Evolutionary conservation across 2,113 vertebrate genomes (phyloP).

Genomic region (Phoxinus phoxinus): DNA sequence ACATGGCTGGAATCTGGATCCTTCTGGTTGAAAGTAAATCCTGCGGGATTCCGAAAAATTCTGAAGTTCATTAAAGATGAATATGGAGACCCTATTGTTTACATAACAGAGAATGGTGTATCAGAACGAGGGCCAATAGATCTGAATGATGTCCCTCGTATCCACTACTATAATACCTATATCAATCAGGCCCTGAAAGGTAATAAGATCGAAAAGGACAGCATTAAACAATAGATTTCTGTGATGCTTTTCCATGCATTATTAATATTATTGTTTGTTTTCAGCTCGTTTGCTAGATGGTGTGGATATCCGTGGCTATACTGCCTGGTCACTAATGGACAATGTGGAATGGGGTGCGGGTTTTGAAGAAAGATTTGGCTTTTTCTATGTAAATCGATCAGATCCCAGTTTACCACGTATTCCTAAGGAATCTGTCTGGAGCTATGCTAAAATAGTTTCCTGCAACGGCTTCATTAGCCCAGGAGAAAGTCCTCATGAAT

Average conservation of each 20-base stretch:
- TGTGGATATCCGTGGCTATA: constrained; percentile 88
- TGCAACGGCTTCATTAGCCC: constrained; percentile 94
- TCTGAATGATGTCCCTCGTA: constrained; percentile 83
- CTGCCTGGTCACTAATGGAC: constrained; percentile 90
- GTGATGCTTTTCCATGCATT: neutral
- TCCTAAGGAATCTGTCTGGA: constrained; percentile 81
- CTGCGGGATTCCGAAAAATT: constrained; percentile 87
- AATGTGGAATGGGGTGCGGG: constrained; percentile 94
- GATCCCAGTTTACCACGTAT: constrained; percentile 79
- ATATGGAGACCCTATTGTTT: constrained; percentile 87
- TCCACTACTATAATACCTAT: constrained; percentile 83
- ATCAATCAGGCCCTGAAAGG: constrained; percentile 92
- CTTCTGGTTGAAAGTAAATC: constrained; percentile 88
- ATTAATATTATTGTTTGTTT: neutral
- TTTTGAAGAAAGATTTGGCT: constrained; percentile 86
- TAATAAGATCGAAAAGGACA: constrained; percentile 55
- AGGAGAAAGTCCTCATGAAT: constrained; percentile 77
- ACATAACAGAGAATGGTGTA: constrained; percentile 91
- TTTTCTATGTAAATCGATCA: constrained; percentile 84
- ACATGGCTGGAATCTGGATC: constrained; percentile 88
- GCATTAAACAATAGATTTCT: neutral
- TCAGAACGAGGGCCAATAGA: constrained; percentile 79
- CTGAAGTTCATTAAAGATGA: constrained; percentile 91
- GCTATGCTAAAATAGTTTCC: constrained; percentile 79
- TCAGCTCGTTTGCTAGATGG: constrained; percentile 79